Conservation (phyloP, 1,140 invertebrate genomes). For the Limonius californicus region DNA sequence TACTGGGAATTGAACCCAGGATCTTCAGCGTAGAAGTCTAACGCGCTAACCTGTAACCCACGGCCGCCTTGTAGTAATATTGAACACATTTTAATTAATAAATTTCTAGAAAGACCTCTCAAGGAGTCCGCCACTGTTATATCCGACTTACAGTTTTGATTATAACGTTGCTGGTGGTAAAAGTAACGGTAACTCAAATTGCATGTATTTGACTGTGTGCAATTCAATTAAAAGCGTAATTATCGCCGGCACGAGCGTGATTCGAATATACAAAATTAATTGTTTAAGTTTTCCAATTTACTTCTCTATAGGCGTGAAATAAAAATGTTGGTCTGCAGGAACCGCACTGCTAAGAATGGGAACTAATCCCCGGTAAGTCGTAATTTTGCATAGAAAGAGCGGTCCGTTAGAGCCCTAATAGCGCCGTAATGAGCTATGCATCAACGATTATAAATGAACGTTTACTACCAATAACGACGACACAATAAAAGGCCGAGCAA, state of each 20-base stretch:
- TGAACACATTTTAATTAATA: too few relatives aligned
- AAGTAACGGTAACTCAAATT: not conserved
- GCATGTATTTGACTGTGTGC: not conserved
- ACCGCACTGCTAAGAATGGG: not conserved
- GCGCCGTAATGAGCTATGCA: not conserved
- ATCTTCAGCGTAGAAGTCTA: too few relatives aligned
- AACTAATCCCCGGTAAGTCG: not conserved
- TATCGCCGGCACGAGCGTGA: not conserved
- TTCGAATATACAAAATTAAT: not conserved
- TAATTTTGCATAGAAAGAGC: conserved; percentile 5
- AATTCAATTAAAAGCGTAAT: conserved; percentile 7
- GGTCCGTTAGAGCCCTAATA: not conserved
- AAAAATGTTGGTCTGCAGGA: not conserved
- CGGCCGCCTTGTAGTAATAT: too few relatives aligned
- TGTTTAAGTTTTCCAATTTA: conserved; percentile 5
- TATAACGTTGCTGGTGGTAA: too few relatives aligned
- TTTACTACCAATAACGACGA: not conserved
- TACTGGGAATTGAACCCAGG: too few relatives aligned
- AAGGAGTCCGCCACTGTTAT: too few relatives aligned
- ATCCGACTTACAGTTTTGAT: too few relatives aligned
- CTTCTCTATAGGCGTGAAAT: not conserved
- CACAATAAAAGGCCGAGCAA: not conserved
- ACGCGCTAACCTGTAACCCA: too few relatives aligned
- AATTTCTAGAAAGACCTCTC: too few relatives aligned
- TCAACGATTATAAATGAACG: not conserved